Conservation (phyloP, 1,140 invertebrate species). For the Teleopsis dalmanni region DNA sequence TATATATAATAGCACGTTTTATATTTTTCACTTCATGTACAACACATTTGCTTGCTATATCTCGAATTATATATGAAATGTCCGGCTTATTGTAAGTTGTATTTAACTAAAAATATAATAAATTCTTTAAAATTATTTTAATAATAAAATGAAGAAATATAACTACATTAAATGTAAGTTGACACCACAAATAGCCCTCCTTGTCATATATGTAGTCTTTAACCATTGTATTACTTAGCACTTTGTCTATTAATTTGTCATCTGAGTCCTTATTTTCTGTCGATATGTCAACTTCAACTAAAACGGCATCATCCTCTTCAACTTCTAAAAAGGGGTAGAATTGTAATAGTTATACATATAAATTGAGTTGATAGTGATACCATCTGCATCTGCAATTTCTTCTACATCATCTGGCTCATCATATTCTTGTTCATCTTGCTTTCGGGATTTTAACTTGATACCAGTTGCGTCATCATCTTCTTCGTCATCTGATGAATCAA, state of each 20-base stretch:
- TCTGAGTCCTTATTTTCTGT: slow-evolving; percentile 47
- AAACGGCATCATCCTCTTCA: background rate
- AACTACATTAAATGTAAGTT: slow-evolving; percentile 58
- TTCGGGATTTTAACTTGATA: slow-evolving; percentile 50
- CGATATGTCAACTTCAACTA: slow-evolving; percentile 47
- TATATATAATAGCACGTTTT: slow-evolving; percentile 70
- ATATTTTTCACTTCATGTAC: slow-evolving; percentile 76
- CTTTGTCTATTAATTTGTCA: slow-evolving; percentile 41
- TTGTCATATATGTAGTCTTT: slow-evolving; percentile 68
- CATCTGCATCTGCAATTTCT: slow-evolving; percentile 46
- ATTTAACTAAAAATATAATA: slow-evolving; percentile 48
- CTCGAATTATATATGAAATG: slow-evolving; percentile 68
- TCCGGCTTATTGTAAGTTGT: slow-evolving; percentile 62
- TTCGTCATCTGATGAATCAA: slow-evolving; percentile 26
- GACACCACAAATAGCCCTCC: slow-evolving; percentile 64
- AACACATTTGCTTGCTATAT: slow-evolving; percentile 64
- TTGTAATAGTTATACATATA: too few relatives aligned
- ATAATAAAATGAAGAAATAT: background rate
- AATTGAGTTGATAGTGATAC: too few relatives aligned
- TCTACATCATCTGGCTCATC: slow-evolving; percentile 75
- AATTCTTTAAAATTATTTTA: slow-evolving; percentile 6
- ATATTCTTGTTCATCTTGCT: slow-evolving; percentile 62
- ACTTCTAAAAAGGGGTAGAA: too few relatives aligned
- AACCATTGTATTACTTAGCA: slow-evolving; percentile 42
- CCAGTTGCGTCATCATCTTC: slow-evolving; percentile 55